A percentile compares a stretch with the other conserved stretches of the same genome.
These are phyloP conservation scores for rabbit (Oryctolagus cuniculus) DNA, from an alignment of 2,113 vertebrate species.

Conservation along the genomic window mOryCun1.1 NC_091436.1:9373001-9373500, in stretches of 20 bases:
- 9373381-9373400: neutral
- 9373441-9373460: neutral
- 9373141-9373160: neutral
- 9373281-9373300: neutral
- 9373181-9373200: neutral
- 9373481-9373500: neutral
- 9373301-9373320: neutral
- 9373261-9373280: neutral
- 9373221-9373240: neutral
- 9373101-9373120: neutral
- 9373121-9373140: neutral
- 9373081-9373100: neutral
- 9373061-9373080: neutral
- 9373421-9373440: neutral
- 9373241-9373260: neutral
- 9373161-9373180: neutral
- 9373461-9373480: neutral
- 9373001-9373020: neutral
- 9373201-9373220: no score
- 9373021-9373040: neutral
- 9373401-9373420: neutral
- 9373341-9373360: neutral
- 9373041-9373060: neutral
- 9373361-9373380: neutral
- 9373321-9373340: neutral